Conservation (phyloP, 1,140 invertebrate species). For the Pristionchus pacificus region DNA sequence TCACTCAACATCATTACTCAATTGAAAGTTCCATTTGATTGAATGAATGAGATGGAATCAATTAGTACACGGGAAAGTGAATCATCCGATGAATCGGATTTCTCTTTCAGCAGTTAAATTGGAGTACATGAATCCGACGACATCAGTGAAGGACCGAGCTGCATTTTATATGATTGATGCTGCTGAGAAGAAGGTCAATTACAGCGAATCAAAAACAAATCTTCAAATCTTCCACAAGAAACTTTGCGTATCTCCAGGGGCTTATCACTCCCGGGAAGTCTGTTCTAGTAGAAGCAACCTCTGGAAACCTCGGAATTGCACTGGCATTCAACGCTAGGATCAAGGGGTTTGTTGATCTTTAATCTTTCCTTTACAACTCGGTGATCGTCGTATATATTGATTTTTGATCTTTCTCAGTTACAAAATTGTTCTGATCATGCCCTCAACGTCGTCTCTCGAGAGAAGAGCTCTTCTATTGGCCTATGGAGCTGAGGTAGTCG, state of each 20-base stretch:
- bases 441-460: conserved; percentile 57
- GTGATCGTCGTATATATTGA: no score
- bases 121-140: conserved; percentile 44
- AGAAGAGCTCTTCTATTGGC: conserved; percentile 31
- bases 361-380: no score
- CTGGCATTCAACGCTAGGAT: conserved; percentile 56
- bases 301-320: conserved; percentile 59
- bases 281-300: no score
- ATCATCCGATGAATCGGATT: background rate
- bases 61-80: background rate
- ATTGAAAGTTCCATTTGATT: background rate
- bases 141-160: conserved; percentile 42
- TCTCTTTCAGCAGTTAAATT: conserved; percentile 42
- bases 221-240: background rate
- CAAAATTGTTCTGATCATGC: conserved; percentile 57
- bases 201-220: conserved; percentile 27
- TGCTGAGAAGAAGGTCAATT: conserved; percentile 55
- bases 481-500: conserved; percentile 43
- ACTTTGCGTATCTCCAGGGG: conserved; percentile 47
- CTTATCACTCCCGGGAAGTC: conserved; percentile 49
- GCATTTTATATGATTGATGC: conserved; percentile 41
- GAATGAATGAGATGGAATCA: background rate
- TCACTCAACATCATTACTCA: conserved; percentile 1
- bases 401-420: conserved; percentile 52
- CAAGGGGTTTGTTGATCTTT: conserved; percentile 59